phyloP scores from a whole-genome alignment of 2,797 vertebrate genomes.

The Gallirallus australis region DNA sequence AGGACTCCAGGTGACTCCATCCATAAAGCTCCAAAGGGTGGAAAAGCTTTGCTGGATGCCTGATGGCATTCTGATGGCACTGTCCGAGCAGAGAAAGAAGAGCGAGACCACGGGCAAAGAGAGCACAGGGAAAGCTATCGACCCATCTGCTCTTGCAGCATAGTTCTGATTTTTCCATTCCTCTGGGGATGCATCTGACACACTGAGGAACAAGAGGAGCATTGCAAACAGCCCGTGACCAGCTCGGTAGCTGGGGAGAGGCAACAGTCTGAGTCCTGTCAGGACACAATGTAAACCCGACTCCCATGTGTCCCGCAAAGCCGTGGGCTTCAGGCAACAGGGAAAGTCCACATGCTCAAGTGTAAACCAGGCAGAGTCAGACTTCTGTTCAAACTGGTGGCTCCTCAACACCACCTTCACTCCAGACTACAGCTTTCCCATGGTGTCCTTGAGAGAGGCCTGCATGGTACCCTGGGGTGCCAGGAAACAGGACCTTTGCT shows the following conservation, averaged over 20 bases:
- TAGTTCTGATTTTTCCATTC: not conserved
- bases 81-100: not conserved
- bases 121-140: not conserved
- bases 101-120: not conserved
- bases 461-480: not conserved
- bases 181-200: constrained; percentile 12
- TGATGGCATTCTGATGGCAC: not conserved
- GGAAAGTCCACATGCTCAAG: not conserved
- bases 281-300: not conserved
- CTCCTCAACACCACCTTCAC: not conserved
- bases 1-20: not conserved
- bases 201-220: not conserved
- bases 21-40: not conserved
- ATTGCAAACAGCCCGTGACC: not conserved
- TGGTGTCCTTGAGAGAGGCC: not conserved
- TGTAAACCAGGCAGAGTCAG: not conserved
- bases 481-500: not conserved
- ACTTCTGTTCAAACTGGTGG: not conserved
- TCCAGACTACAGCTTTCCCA: not conserved
- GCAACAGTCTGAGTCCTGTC: not conserved
- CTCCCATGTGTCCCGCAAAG: not conserved
- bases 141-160: not conserved
- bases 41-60: not conserved
- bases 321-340: not conserved
- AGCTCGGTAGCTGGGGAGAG: not conserved